These are phyloP conservation scores for Anthophora plumipes DNA, from an alignment of 2,888 invertebrate genomes.

Conservation along the genomic window DNA sequence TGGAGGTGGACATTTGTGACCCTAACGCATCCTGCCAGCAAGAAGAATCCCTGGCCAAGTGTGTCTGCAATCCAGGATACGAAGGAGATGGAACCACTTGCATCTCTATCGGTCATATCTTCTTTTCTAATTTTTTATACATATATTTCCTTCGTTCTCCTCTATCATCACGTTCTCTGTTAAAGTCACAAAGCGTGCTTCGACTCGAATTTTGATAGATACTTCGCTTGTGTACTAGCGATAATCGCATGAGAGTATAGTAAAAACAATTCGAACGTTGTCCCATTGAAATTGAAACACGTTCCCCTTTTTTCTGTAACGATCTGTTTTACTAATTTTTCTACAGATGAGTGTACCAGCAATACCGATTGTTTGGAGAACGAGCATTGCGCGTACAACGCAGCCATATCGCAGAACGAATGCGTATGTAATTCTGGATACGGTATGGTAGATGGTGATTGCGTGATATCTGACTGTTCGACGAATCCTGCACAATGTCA, in stretches of 20 bases:
- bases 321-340: background rate
- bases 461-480: constrained; percentile 79
- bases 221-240: background rate
- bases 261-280: background rate
- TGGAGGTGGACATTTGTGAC: constrained; percentile 88
- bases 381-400: constrained; percentile 90
- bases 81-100: constrained; percentile 94
- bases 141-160: background rate
- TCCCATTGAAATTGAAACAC: background rate
- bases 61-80: constrained; percentile 93
- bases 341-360: constrained; percentile 87
- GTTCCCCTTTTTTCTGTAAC: background rate
- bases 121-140: constrained; percentile 17
- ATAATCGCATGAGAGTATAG: constrained; percentile 5
- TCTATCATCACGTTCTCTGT: background rate
- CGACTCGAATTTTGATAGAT: background rate
- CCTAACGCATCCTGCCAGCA: constrained; percentile 91
- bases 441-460: constrained; percentile 83
- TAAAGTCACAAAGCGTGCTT: background rate
- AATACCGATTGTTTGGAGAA: constrained; percentile 89
- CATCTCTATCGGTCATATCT: constrained; percentile 86
- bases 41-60: constrained; percentile 88
- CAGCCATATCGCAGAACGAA: constrained; percentile 87
- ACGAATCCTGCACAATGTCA: constrained; percentile 85
- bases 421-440: constrained; percentile 93